These are phyloP conservation scores for Liopterus haemorrhoidalis DNA, from an alignment of 2,888 invertebrate species.

Conservation along the genomic window DNA sequence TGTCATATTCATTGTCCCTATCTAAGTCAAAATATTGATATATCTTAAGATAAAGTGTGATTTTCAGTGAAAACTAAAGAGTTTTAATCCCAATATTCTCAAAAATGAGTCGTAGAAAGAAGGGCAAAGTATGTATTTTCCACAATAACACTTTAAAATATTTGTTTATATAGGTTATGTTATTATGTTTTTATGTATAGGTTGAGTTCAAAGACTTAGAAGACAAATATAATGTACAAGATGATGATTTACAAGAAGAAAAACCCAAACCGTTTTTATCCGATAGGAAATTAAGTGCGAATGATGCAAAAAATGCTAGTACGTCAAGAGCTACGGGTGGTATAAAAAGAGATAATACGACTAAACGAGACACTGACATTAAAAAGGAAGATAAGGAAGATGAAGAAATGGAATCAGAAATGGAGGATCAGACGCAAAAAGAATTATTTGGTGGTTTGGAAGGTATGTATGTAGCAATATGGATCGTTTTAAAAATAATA, in stretches of 20 bases:
- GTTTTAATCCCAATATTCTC: background rate
- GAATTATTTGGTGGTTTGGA: conserved; percentile 53
- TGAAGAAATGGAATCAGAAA: conserved; percentile 58
- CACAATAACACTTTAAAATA: background rate
- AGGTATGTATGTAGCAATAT: conserved; percentile 49
- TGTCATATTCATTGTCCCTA: too few species aligned
- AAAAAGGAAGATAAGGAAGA: conserved; percentile 47
- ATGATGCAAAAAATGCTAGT: conserved; percentile 49
- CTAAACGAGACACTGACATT: conserved; percentile 44
- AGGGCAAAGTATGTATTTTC: conserved; percentile 39
- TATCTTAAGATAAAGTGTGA: background rate
- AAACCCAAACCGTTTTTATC: conserved; percentile 52
- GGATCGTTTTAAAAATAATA: too few species aligned
- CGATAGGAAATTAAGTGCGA: conserved; percentile 53
- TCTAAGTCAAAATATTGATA: too few species aligned
- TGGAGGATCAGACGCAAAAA: conserved; percentile 57
- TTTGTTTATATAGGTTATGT: conserved; percentile 27
- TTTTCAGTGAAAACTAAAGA: background rate
- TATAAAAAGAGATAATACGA: conserved; percentile 40
- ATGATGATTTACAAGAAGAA: conserved; percentile 59
- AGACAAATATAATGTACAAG: conserved; percentile 57
- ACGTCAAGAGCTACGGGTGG: conserved; percentile 49
- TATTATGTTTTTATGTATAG: conserved; percentile 39
- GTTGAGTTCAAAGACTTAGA: conserved; percentile 63
- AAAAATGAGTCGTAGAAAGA: conserved; percentile 44